Evolutionary conservation across 2,113 vertebrate genomes (phyloP), one percentile per base, ranked within the genome.

Genomic region (Lophura nycthemera): DNA sequence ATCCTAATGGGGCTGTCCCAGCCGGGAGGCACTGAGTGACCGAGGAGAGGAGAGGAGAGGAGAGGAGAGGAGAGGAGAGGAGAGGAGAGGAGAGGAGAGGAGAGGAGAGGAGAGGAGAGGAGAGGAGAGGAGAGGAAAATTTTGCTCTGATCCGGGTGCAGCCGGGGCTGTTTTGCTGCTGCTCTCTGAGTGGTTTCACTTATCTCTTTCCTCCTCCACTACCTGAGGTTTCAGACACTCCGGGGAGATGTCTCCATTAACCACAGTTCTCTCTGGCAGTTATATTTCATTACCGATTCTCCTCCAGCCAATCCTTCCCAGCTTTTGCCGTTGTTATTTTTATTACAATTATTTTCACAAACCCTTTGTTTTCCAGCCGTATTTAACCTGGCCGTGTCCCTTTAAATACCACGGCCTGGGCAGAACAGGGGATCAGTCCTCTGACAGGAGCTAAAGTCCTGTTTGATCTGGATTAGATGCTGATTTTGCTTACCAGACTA

Each of bases 401-500:
- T 97, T 97, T 96, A 96, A 96, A 95, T 95, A 90, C 91, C 89
- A 86, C 83, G 83, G 94, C 89, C 94, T 24, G 79, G 85, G 70
- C 83, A 89, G 93, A 95, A 94, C 20, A 92, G 80, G 93, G 96
- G 94, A 97, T 97, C 95, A 95, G 95, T 94, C 94, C 94, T 96
- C 83, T 94, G 94, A 93, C 95, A 97, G 95, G 96, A 95, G 91
- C 96, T 96, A 97, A 96, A 95, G 96, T 97, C 96, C 95, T 97
- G 95, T 96, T 96, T 97, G 96, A 96, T 95, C 96, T 96, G 96
- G 96, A 97, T 97, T 97, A 96, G 94, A 96, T 95, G 95, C 96
- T 82, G 94, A 95, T 95, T 96, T 97, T 97, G 94, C 95, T 96
- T 95, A 95, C 95, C 88, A 96, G 95, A 90, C 96, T 95, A 96